Base-by-base conservation (phyloP, 2,113 vertebrate genomes). In the Argyrosomus japonicus region DNA sequence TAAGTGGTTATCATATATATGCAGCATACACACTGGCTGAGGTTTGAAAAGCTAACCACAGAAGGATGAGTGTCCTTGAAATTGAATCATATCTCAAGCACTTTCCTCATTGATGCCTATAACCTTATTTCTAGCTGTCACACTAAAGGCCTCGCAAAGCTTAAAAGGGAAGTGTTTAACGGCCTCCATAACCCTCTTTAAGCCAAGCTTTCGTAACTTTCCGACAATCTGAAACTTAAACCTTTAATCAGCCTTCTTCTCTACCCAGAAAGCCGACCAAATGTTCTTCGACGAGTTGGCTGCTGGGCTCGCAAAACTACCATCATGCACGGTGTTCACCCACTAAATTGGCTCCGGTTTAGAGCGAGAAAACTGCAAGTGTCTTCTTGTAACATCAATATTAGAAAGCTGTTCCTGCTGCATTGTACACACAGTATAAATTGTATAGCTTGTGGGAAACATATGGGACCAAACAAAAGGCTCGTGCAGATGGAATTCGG, bases 381-480 rank as follows among this genome's bases (percentile, higher is more conserved):
- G 36, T 40, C 36, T 40, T 40, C 64, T 67, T 43, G 3, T 63
- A 60, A 48, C 68, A 63, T 56, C 79, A 60, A 70, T 72, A 87
- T 81, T 51, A 64, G 43, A 68, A 70, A 81, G 68, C 85, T 75
- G 61, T 21, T 86, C 65, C 73, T 9, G 75, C 77, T 54, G 68
- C 32, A 2, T n/a, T 21, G 62, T 43, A 57, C 74, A 43, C 21
- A n/a, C 58, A 6, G 48, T 61, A 47, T 53, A 7, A 73, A 73
- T 27, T 70, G 82, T 79, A 65, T 19, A 60, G 84, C 69, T 77
- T 32, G 71, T 67, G 74, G 54, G 29, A 48, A 70, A 72, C 62
- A 51, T 19, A 50, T 36, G 1, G 14, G 36, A 47, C 9, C 43
- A 48, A 56, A 86, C 56, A 70, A 79, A 79, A 58, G 73, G 54